A percentile compares a stretch with the other conserved stretches of the same genome.
Evolutionary conservation across 1,140 invertebrate species (phyloP).

Genomic region (Heliconius hewitsoni): DNA sequence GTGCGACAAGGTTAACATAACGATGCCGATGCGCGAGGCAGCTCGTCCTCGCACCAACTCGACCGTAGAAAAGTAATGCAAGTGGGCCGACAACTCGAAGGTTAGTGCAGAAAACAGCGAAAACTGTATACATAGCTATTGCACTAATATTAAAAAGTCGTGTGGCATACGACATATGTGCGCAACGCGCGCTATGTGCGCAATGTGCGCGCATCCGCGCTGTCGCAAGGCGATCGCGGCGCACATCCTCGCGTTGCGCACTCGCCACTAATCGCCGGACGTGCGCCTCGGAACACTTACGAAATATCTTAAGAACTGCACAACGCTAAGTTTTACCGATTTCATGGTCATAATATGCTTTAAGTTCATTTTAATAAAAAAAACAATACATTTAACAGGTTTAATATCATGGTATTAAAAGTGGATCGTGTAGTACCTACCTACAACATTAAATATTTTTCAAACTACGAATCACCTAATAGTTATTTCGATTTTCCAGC

Average conservation of each 20-base stretch:
- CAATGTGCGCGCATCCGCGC: slow-evolving; percentile 62
- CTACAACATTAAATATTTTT: background rate
- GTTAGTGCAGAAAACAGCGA: slow-evolving; percentile 70
- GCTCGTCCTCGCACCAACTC: slow-evolving; percentile 61
- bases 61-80: slow-evolving; percentile 73
- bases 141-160: slow-evolving; percentile 72
- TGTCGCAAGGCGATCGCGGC: slow-evolving; percentile 69
- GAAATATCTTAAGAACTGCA: slow-evolving; percentile 46
- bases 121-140: slow-evolving; percentile 72
- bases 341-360: slow-evolving; percentile 40
- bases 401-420: background rate
- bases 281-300: slow-evolving; percentile 66
- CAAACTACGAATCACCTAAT: background rate
- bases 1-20: slow-evolving; percentile 23
- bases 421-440: background rate
- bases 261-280: slow-evolving; percentile 69
- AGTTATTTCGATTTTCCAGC: slow-evolving; percentile 33
- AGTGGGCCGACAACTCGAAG: slow-evolving; percentile 66
- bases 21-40: slow-evolving; percentile 24
- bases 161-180: slow-evolving; percentile 44
- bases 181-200: slow-evolving; percentile 60
- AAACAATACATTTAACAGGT: background rate
- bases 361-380: background rate
- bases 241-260: slow-evolving; percentile 74
- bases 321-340: slow-evolving; percentile 25